A percentile compares a stretch with the other conserved stretches of the same genome.
Evolutionary conservation across 2,113 vertebrate species (phyloP).

Genomic region (Eulemur rufifrons): DNA sequence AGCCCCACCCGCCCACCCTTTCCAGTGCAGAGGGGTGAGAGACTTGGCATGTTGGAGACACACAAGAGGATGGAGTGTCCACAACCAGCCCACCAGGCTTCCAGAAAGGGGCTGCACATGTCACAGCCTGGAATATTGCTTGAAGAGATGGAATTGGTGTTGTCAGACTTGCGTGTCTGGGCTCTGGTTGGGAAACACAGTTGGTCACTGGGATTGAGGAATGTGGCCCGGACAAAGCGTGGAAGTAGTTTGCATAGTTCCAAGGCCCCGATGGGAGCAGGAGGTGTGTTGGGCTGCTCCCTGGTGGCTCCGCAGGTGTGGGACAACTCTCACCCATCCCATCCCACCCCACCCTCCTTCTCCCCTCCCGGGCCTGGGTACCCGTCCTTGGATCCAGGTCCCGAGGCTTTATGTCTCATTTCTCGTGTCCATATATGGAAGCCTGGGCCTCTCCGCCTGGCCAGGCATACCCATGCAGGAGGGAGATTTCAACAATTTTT

Average conservation of each 20-base stretch:
- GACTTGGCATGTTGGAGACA: neutral
- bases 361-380: neutral
- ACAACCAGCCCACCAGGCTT: neutral
- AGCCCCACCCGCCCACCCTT: neutral
- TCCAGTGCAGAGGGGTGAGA: neutral
- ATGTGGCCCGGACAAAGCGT: neutral
- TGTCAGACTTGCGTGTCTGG: fast-evolving
- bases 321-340: neutral
- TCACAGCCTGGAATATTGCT: neutral
- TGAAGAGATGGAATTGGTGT: neutral
- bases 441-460: neutral
- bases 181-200: neutral
- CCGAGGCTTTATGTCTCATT: neutral
- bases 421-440: neutral
- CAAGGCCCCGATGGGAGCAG: fast-evolving
- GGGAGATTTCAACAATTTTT: neutral
- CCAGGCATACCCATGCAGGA: neutral
- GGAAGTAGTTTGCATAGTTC: no score
- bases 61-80: neutral
- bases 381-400: neutral
- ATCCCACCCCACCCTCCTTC: no score
- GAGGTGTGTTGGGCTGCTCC: neutral
- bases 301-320: neutral
- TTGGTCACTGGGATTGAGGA: neutral
- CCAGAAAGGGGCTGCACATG: neutral